A percentile compares a stretch with the other conserved stretches of the same genome.
These are phyloP conservation scores for Microtus pennsylvanicus DNA, from an alignment of 2,113 vertebrate species.

Conservation along the genomic window DNA sequence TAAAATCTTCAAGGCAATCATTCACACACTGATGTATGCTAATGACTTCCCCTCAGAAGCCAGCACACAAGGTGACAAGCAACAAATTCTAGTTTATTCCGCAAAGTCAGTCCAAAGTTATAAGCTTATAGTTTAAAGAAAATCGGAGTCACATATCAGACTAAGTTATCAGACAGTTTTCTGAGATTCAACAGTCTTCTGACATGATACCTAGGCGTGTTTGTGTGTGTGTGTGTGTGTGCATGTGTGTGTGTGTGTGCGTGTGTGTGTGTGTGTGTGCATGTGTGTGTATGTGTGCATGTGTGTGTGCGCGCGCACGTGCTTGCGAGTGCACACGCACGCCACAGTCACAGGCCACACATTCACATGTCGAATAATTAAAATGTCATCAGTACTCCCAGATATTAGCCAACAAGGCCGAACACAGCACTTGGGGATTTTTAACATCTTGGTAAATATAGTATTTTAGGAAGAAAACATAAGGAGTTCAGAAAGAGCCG, in stretches of 20 bases:
- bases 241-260: not conserved
- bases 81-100: conserved; percentile 59
- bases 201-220: not conserved
- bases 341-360: not conserved
- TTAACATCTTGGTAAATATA: not conserved
- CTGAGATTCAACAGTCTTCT: conserved; percentile 3
- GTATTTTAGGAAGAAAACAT: not conserved
- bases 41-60: conserved; percentile 64
- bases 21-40: conserved; percentile 73
- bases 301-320: not conserved
- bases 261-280: not conserved
- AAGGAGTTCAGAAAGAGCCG: not conserved
- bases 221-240: not conserved
- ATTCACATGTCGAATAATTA: not conserved
- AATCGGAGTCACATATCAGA: conserved; percentile 43
- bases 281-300: no score
- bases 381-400: not conserved
- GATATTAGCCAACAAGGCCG: not conserved
- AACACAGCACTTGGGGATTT: conserved; percentile 25
- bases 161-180: conserved; percentile 52
- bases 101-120: conserved; percentile 70
- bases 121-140: conserved; percentile 58
- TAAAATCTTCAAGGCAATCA: conserved; percentile 73
- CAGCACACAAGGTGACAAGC: conserved; percentile 56
- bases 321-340: no score